A percentile compares a stretch with the other conserved stretches of the same genome.
Conservation (phyloP, 2,113 vertebrate species). For the Uria aalge region DNA sequence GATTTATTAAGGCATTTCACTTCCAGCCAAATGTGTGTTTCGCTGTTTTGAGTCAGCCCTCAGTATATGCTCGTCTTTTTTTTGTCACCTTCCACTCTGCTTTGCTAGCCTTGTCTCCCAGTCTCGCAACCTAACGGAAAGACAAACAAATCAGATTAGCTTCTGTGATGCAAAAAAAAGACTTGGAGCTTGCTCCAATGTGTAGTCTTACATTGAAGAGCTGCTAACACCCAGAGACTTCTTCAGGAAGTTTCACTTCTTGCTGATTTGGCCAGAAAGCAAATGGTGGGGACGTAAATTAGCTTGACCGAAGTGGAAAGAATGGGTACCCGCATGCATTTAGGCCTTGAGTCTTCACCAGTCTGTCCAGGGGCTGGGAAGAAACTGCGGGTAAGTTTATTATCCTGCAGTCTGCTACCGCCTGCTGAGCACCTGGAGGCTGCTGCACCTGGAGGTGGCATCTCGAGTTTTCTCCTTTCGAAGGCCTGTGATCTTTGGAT, state of each 20-base stretch:
- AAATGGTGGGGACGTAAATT: background rate
- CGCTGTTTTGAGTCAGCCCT: background rate
- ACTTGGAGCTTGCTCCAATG: background rate
- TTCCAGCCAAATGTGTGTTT: background rate
- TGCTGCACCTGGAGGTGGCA: background rate
- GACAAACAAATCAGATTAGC: background rate
- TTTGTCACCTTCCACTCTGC: background rate
- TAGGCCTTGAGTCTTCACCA: background rate
- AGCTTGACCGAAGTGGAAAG: background rate
- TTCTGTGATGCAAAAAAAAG: background rate
- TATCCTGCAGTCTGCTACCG: background rate
- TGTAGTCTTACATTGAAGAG: background rate
- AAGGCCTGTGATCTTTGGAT: background rate
- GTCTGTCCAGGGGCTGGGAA: background rate
- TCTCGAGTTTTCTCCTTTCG: background rate
- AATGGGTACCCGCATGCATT: background rate
- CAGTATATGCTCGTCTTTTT: background rate
- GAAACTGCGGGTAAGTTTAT: background rate
- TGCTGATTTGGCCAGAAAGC: background rate
- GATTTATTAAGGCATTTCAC: background rate
- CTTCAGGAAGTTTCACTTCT: background rate
- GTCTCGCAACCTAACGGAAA: background rate
- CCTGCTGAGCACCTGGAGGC: background rate
- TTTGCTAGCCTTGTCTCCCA: background rate
- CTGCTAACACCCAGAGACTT: background rate